A percentile compares a stretch with the other conserved stretches of the same genome.
phyloP scores from a whole-genome alignment of 2,113 vertebrate genomes.

The Campylomormyrus numenius region DNA sequence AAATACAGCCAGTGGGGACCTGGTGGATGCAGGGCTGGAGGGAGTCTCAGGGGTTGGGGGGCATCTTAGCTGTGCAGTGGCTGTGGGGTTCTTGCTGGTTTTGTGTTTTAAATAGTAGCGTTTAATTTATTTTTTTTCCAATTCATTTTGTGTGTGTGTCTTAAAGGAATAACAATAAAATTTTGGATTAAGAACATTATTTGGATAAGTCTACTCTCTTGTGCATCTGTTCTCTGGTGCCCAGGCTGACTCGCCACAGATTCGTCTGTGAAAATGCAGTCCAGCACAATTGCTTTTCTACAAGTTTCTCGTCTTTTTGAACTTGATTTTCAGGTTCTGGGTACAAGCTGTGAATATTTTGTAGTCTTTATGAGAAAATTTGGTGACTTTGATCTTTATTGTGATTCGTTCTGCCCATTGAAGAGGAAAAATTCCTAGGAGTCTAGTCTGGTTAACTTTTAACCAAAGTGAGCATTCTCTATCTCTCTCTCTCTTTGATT shows the following conservation, averaged over 20 bases:
- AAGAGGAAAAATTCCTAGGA: neutral
- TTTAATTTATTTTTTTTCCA: neutral
- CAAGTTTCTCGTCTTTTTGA: neutral
- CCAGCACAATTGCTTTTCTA: neutral
- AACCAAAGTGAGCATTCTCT: neutral
- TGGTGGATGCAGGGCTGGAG: neutral
- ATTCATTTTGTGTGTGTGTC: neutral
- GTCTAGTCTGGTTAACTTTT: neutral
- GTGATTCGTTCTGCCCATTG: neutral
- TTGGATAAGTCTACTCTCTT: neutral
- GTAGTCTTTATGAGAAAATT: neutral
- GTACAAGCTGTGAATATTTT: neutral
- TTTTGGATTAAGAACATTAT: neutral
- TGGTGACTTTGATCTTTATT: conserved; percentile 3
- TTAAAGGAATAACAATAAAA: neutral
- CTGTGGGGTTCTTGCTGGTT: neutral
- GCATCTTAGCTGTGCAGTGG: neutral
- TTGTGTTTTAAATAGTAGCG: neutral
- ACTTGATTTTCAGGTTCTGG: neutral
- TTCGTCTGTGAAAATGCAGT: neutral
- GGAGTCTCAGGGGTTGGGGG: neutral
- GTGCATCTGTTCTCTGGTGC: neutral
- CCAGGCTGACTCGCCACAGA: neutral
- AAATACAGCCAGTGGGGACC: neutral
- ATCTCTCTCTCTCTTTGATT: neutral